A percentile compares a stretch with the other conserved stretches of the same genome.
Evolutionary conservation across 2,113 vertebrate species (phyloP).

Genomic region (Ramphastos sulfuratus): DNA sequence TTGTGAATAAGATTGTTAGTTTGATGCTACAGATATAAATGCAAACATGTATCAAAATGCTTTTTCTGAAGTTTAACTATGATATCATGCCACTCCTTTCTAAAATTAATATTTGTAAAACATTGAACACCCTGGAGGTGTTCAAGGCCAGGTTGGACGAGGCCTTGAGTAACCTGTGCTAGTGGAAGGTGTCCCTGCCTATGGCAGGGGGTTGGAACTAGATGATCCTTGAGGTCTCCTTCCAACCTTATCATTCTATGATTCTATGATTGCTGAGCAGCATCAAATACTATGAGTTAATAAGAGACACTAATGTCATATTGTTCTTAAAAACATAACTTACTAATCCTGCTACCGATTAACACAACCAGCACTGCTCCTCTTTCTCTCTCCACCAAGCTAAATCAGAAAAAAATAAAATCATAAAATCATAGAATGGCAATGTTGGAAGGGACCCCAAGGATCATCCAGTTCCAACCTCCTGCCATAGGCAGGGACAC

Average conservation of each 20-base stretch:
- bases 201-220: no score
- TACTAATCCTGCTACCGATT: not conserved
- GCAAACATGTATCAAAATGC: not conserved
- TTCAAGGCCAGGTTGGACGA: no score
- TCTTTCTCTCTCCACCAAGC: not conserved
- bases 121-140: no score
- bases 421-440: not conserved
- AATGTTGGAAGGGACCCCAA: no score
- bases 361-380: not conserved
- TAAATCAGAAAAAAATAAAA: not conserved
- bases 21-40: not conserved
- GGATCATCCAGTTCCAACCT: no score
- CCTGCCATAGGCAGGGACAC: no score
- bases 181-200: no score
- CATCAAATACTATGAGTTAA: not conserved
- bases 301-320: not conserved
- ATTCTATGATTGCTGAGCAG: not conserved
- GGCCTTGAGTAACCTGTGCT: no score
- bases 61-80: not conserved
- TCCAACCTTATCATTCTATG: no score
- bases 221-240: no score
- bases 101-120: not conserved
- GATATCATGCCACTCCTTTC: not conserved
- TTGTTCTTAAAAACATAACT: not conserved
- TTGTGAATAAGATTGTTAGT: not conserved